phyloP scores from a whole-genome alignment of 2,888 invertebrate species.

The Apodemia duryi region DNA sequence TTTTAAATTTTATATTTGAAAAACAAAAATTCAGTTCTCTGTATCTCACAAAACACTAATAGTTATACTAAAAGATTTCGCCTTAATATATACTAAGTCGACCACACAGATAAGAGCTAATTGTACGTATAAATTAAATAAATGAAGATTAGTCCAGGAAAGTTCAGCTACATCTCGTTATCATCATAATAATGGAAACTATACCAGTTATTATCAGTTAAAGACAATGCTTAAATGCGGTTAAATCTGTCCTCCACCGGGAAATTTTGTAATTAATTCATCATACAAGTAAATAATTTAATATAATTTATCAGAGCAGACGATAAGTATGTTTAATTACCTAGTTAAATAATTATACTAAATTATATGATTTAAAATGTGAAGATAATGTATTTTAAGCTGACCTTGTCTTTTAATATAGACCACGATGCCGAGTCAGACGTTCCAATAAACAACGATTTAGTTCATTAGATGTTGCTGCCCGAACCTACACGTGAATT shows the following conservation, averaged over 20 bases:
- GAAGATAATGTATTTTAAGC: conserved; percentile 3
- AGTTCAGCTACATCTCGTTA: conserved; percentile 19
- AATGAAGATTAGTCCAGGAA: conserved; percentile 16
- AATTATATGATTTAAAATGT: background rate
- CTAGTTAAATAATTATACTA: background rate
- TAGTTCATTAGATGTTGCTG: background rate
- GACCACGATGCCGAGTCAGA: background rate
- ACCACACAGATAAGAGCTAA: conserved; percentile 4
- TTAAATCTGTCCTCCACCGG: conserved; percentile 7
- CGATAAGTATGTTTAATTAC: conserved; percentile 1
- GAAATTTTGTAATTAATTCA: background rate
- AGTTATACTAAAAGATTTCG: conserved; percentile 1
- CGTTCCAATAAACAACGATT: background rate
- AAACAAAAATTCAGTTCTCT: background rate
- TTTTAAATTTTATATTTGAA: background rate
- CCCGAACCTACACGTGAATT: background rate
- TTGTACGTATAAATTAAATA: conserved; percentile 18
- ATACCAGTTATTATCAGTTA: conserved; percentile 13
- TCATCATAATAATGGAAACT: background rate
- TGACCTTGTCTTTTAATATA: conserved; percentile 5
- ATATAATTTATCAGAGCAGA: background rate
- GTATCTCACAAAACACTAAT: background rate
- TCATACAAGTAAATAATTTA: conserved; percentile 1
- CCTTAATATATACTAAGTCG: conserved; percentile 11
- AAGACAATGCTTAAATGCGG: background rate